A percentile compares a stretch with the other conserved stretches of the same genome.
phyloP scores from a whole-genome alignment of 2,888 invertebrate species.

The Priocnemis perturbator region DNA sequence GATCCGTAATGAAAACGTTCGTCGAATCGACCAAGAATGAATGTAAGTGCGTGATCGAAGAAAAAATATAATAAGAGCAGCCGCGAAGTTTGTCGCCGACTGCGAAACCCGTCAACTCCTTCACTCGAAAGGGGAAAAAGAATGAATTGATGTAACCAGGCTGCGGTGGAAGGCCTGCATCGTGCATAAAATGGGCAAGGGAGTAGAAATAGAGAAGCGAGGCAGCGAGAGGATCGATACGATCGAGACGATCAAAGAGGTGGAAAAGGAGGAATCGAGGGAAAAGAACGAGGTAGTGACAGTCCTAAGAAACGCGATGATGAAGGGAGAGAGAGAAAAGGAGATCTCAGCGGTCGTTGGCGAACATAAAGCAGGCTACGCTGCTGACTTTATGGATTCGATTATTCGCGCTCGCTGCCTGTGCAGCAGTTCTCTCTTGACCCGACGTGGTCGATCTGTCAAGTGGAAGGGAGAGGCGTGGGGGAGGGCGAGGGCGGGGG shows the following conservation, averaged over 20 bases:
- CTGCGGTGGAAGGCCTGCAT: no score
- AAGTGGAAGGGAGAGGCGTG: conserved; percentile 6
- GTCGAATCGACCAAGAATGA: background rate
- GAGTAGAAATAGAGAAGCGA: no score
- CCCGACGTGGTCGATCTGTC: conserved; percentile 25
- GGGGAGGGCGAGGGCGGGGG: background rate
- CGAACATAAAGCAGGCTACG: conserved; percentile 47
- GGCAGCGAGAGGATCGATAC: conserved; percentile 1
- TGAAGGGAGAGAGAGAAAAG: background rate
- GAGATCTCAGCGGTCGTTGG: conserved; percentile 15
- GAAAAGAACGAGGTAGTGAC: background rate
- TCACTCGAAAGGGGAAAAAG: no score
- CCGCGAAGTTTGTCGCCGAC: no score
- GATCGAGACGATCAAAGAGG: background rate
- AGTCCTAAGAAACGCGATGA: background rate
- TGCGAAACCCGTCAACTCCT: no score
- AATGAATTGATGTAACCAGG: no score
- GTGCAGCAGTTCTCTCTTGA: conserved; percentile 42
- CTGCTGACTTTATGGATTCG: conserved; percentile 59
- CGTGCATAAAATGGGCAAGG: no score
- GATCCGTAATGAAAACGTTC: no score
- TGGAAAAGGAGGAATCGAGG: background rate
- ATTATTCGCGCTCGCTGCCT: conserved; percentile 54
- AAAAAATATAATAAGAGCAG: no score
- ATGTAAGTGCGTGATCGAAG: background rate